A percentile compares a stretch with the other conserved stretches of the same genome.
Evolutionary conservation across 2,113 vertebrate genomes (phyloP).

Genomic region (Saiga tatarica): DNA sequence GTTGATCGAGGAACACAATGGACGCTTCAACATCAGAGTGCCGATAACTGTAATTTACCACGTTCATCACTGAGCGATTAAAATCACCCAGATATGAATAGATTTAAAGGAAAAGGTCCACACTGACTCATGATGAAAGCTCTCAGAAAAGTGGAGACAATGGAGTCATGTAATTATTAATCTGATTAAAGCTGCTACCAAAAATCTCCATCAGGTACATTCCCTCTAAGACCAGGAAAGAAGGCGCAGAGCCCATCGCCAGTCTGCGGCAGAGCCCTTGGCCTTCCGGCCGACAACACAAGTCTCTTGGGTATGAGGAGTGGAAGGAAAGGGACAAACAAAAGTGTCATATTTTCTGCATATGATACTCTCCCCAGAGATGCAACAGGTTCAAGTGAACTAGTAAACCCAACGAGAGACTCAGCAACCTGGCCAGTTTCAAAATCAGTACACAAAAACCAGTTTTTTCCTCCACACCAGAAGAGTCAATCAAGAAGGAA

Average conservation of each 20-base stretch:
- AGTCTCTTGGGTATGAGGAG: not conserved
- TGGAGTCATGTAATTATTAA: not conserved
- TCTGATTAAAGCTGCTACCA: not conserved
- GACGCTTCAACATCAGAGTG: not conserved
- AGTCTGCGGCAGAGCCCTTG: not conserved
- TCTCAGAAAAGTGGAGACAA: not conserved
- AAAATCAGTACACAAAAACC: slow-evolving; percentile 15
- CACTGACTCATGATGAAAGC: not conserved
- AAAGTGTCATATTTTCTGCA: not conserved
- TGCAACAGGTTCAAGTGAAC: not conserved
- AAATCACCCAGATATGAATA: not conserved
- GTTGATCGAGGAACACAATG: not conserved
- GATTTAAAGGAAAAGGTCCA: not conserved
- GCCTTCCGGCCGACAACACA: not conserved
- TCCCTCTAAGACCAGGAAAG: not conserved
- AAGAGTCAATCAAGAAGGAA: not conserved
- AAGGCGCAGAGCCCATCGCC: not conserved
- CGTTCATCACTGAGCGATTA: not conserved
- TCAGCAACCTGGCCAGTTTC: not conserved
- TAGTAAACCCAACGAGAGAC: not conserved
- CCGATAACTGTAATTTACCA: not conserved
- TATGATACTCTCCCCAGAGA: not conserved
- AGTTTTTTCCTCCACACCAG: not conserved
- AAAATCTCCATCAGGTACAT: not conserved
- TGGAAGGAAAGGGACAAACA: not conserved